phyloP scores from a whole-genome alignment of 2,113 vertebrate species.

The Salvelinus alpinus region DNA sequence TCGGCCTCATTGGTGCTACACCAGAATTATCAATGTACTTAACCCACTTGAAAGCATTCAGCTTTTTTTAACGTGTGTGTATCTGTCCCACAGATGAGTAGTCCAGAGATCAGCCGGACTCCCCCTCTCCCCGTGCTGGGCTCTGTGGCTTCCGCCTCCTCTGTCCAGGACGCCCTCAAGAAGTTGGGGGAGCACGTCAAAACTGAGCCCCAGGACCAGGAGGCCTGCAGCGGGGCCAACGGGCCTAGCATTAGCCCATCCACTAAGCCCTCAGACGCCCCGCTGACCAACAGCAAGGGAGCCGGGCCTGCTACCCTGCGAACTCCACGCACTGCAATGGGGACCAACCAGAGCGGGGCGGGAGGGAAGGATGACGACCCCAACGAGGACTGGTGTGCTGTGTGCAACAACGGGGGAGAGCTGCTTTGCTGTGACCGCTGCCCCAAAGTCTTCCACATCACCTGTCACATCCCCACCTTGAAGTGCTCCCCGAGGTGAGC shows the following conservation, averaged over 20 bases:
- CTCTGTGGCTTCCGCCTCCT: slow-evolving; percentile 78
- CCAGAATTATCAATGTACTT: background rate
- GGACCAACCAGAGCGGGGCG: slow-evolving; percentile 32
- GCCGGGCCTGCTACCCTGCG: background rate
- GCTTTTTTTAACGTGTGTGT: too few species aligned
- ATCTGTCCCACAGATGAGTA: slow-evolving; percentile 84
- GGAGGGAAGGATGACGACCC: slow-evolving; percentile 90
- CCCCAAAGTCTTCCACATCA: slow-evolving; percentile 98
- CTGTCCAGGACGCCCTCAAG: slow-evolving; percentile 80
- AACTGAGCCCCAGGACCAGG: slow-evolving; percentile 79
- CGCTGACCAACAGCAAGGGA: slow-evolving; percentile 86
- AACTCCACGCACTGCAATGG: slow-evolving; percentile 68
- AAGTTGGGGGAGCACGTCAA: slow-evolving; percentile 87
- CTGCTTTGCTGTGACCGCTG: slow-evolving; percentile 96
- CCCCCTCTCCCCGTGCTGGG: slow-evolving; percentile 69
- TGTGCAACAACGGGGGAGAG: slow-evolving; percentile 95
- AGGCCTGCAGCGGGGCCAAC: slow-evolving; percentile 68
- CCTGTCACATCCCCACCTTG: slow-evolving; percentile 94
- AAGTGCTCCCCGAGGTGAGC: slow-evolving; percentile 85
- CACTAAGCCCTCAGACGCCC: slow-evolving; percentile 38
- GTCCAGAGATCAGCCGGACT: slow-evolving; percentile 84
- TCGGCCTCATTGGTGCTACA: too few species aligned
- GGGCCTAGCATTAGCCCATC: slow-evolving; percentile 38
- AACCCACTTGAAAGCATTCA: too few species aligned
- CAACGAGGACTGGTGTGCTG: slow-evolving; percentile 98